Evolutionary conservation across 1,140 invertebrate genomes (phyloP).

Genomic region (Sitodiplosis mosellana): DNA sequence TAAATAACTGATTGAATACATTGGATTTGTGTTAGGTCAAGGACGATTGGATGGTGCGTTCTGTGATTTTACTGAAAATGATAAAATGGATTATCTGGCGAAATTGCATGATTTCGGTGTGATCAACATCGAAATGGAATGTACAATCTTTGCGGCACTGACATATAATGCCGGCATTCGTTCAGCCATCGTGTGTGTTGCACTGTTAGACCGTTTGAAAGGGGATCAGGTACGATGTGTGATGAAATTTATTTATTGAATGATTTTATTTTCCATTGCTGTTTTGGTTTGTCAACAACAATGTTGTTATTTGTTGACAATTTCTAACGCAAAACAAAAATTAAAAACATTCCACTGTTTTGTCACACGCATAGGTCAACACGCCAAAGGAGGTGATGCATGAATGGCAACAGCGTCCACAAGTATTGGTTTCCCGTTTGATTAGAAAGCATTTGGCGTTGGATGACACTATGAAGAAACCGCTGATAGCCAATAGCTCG

Average conservation of each 20-base stretch:
- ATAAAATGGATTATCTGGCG: slow-evolving; percentile 77
- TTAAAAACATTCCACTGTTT: background rate
- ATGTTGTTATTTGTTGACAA: background rate
- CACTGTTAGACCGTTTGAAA: slow-evolving; percentile 79
- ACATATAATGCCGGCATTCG: slow-evolving; percentile 87
- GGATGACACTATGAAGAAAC: slow-evolving; percentile 39
- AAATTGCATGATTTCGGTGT: slow-evolving; percentile 61
- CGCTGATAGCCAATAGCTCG: slow-evolving; percentile 52
- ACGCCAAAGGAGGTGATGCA: slow-evolving; percentile 76
- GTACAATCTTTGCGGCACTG: slow-evolving; percentile 65
- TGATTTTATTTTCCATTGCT: background rate
- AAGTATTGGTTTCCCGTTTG: slow-evolving; percentile 68
- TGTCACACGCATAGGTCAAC: slow-evolving; percentile 39
- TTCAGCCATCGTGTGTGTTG: slow-evolving; percentile 84
- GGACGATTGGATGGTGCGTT: slow-evolving; percentile 91
- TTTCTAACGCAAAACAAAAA: background rate
- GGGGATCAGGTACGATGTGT: slow-evolving; percentile 66
- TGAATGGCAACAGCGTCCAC: slow-evolving; percentile 86
- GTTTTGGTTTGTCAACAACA: background rate
- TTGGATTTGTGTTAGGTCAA: slow-evolving; percentile 36
- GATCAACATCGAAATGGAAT: slow-evolving; percentile 97
- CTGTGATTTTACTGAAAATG: slow-evolving; percentile 76
- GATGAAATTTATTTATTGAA: background rate
- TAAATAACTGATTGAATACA: background rate
- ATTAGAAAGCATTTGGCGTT: slow-evolving; percentile 67